Base-by-base conservation (phyloP, 2,797 vertebrate genomes). In the Mus spretus region DNA sequence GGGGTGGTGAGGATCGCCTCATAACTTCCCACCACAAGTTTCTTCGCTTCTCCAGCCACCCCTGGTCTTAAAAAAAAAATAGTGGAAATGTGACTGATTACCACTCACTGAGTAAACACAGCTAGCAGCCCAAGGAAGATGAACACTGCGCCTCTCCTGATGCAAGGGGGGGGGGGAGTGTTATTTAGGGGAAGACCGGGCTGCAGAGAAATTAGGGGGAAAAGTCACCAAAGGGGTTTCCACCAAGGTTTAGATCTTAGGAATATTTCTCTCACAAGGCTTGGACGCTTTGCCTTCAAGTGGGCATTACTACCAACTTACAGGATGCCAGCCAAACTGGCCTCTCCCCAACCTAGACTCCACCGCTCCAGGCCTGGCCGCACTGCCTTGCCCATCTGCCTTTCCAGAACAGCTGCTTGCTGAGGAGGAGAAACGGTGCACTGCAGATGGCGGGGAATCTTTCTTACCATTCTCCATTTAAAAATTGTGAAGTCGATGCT, bases 11-110 rank as follows among this genome's bases (percentile, higher is more conserved):
- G 31, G 3, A 14, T 53, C 20, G 55, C 82, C 75, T 81, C 94
- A 91, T 94, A 96, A 78, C 86, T 96, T 96, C 86, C 95, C 70
- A 0, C 86, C 70, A 70, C 59, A 96, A 97, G 89, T 94, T 94
- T 78, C 91, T 97, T 96, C 50, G 55, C 24, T 96, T 70, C 44
- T 80, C 74, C 34, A 57, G 79, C 55, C 74, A 78, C 63, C 82
- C 65, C 90, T 19, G 0, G 53, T 57, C 92, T 34, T 59, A 81
- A 26, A 72, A 94, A 87, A 53, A 40, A 90, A 47, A n/a, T 40
- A 83, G 34, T 44, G 63, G 70, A 93, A 90, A 57, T 40, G 40
- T 17, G 2, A 55, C 65, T 67, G 91, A 91, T 91, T 22, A 37
- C 59, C 70, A 57, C 50, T 67, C 31, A 37, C 34, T 50, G 50